Evolutionary conservation across 2,797 vertebrate genomes (phyloP).

Genomic region (Notoglanidium macrostoma): DNA sequence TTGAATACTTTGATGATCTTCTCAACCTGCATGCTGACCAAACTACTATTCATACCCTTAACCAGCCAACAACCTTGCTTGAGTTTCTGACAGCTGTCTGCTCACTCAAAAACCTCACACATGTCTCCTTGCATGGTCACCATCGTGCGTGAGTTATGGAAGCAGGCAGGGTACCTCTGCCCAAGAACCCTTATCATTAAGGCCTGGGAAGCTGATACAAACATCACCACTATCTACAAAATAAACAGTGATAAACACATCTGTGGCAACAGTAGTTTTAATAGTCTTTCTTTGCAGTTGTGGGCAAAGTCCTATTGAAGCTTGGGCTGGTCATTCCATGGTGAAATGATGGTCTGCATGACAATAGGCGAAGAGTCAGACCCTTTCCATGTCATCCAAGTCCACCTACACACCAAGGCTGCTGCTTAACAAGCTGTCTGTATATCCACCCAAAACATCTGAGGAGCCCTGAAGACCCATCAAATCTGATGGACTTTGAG

Average conservation of each 20-base stretch:
- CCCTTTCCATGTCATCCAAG: too few species aligned
- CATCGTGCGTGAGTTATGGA: neutral
- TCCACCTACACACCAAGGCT: neutral
- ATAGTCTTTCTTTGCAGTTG: neutral
- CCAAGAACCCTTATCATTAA: neutral
- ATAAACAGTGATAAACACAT: neutral
- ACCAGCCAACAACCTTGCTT: too few species aligned
- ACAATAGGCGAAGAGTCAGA: too few species aligned
- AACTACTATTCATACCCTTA: too few species aligned
- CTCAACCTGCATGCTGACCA: too few species aligned
- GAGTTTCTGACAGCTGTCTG: too few species aligned
- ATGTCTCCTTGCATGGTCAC: too few species aligned
- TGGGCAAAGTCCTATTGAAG: neutral
- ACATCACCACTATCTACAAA: neutral
- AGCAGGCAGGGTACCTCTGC: neutral
- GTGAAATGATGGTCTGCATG: neutral
- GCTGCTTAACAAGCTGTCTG: neutral
- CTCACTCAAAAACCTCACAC: too few species aligned
- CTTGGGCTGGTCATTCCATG: neutral
- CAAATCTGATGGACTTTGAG: neutral
- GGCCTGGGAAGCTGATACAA: neutral
- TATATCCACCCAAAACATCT: neutral
- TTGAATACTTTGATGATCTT: too few species aligned
- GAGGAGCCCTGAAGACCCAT: neutral
- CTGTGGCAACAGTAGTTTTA: neutral